phyloP scores from a whole-genome alignment of 1,140 invertebrate genomes.

The Papilio polytes region DNA sequence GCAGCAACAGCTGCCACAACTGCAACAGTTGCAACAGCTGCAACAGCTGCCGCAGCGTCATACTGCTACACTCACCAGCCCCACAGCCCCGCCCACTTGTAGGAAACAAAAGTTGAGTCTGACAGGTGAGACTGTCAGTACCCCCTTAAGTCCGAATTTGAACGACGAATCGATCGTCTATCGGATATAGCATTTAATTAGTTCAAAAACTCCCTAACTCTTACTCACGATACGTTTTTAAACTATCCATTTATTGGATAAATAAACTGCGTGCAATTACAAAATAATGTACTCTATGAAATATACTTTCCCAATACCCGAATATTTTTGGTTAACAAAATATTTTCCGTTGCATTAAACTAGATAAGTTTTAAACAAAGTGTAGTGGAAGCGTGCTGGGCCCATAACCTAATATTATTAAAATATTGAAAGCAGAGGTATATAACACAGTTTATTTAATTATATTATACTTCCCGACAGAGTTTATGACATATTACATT shows the following conservation, averaged over 20 bases:
- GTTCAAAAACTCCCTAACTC: no score
- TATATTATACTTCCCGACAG: no score
- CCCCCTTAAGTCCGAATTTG: constrained; percentile 50
- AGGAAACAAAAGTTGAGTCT: constrained; percentile 84
- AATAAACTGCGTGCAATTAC: no score
- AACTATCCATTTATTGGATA: background rate
- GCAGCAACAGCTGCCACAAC: background rate
- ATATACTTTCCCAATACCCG: background rate
- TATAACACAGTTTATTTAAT: no score
- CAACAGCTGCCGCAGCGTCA: constrained; percentile 41
- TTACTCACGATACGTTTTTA: constrained; percentile 32
- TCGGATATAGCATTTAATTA: constrained; percentile 36
- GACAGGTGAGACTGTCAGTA: constrained; percentile 85
- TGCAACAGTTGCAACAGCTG: background rate
- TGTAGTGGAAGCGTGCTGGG: no score
- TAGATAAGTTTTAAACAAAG: background rate
- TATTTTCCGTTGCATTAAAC: background rate
- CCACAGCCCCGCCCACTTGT: constrained; percentile 77
- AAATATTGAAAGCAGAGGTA: no score
- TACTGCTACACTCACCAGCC: constrained; percentile 68
- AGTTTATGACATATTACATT: no score
- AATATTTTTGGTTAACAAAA: background rate
- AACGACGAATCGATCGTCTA: constrained; percentile 49
- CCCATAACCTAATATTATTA: no score
- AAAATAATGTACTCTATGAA: background rate